phyloP scores from a whole-genome alignment of 2,797 vertebrate species.

The Darevskia nairensis region DNA sequence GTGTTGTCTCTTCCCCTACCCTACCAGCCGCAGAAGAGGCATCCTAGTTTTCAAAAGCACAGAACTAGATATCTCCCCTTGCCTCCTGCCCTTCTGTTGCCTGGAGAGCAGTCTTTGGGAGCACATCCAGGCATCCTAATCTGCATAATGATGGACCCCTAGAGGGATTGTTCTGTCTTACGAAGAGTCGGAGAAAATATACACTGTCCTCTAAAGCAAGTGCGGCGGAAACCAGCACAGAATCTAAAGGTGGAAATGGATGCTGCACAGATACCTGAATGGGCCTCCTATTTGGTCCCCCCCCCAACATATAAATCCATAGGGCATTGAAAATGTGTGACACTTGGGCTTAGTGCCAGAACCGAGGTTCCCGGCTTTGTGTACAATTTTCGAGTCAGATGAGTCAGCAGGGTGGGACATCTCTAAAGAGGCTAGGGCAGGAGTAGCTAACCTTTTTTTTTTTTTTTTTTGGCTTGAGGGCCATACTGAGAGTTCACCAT shows the following conservation, averaged over 20 bases:
- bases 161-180: constrained; percentile 54
- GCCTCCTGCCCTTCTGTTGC: constrained; percentile 60
- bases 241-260: not conserved
- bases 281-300: not conserved
- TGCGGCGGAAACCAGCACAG: not conserved
- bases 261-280: not conserved
- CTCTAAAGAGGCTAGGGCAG: not conserved
- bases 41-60: constrained; percentile 55
- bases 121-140: constrained; percentile 57
- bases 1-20: not conserved
- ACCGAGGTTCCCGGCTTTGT: not conserved
- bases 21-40: constrained; percentile 30
- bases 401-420: not conserved
- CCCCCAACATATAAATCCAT: not conserved
- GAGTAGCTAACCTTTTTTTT: not conserved
- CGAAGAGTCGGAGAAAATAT: constrained; percentile 67
- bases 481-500: too few relatives aligned
- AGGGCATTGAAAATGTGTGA: too few relatives aligned
- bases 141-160: constrained; percentile 69
- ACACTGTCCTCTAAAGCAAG: constrained; percentile 62
- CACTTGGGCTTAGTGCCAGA: not conserved
- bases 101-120: constrained; percentile 56
- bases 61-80: constrained; percentile 33
- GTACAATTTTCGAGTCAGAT: too few relatives aligned
- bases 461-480: too few relatives aligned